Evolutionary conservation across 1,140 invertebrate genomes (phyloP).

Genomic region (Leptestheria dahalacensis): DNA sequence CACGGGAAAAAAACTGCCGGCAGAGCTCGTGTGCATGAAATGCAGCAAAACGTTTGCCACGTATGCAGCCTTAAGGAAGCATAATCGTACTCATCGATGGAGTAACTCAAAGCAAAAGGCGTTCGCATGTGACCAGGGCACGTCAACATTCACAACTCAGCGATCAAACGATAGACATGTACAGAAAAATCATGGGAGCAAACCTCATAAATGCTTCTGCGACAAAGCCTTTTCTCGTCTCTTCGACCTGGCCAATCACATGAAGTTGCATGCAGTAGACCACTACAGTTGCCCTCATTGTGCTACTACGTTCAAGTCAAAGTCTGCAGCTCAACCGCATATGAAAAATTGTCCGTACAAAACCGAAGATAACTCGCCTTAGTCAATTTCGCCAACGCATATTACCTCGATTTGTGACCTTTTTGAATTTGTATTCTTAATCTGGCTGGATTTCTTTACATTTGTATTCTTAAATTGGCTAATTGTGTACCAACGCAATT

Average conservation of each 20-base stretch:
- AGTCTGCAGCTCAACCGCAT: background rate
- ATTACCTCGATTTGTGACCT: too few species aligned
- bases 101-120: background rate
- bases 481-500: background rate
- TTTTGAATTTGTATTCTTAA: background rate
- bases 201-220: background rate
- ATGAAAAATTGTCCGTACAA: too few species aligned
- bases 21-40: background rate
- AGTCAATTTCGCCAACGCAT: too few species aligned
- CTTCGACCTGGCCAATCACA: background rate
- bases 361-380: too few species aligned
- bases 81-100: background rate
- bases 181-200: background rate
- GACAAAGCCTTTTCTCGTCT: background rate
- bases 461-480: background rate
- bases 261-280: background rate
- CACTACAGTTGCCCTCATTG: too few species aligned
- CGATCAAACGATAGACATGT: background rate
- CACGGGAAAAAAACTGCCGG: background rate
- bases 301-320: background rate
- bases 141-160: background rate
- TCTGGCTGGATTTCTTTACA: background rate
- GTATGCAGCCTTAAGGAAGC: background rate
- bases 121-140: background rate
- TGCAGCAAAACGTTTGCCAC: background rate